These are phyloP conservation scores for Dryoscopus gambensis DNA, from an alignment of 2,113 vertebrate genomes.

Conservation along the genomic window DNA sequence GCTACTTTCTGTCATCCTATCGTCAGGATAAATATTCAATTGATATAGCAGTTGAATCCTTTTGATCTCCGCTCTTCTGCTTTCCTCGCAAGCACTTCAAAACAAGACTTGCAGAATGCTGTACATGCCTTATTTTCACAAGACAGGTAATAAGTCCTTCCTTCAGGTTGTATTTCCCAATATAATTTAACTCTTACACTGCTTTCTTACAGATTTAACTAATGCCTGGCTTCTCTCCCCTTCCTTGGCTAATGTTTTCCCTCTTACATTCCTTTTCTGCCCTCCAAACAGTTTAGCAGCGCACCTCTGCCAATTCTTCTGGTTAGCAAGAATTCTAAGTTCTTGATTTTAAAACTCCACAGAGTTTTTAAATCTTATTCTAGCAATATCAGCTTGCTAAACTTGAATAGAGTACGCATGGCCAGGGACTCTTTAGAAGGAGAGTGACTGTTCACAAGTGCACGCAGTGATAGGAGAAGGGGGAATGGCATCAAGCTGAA, in stretches of 20 bases:
- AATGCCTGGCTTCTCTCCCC: background rate
- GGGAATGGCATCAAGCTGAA: background rate
- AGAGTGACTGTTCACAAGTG: background rate
- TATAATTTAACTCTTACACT: background rate
- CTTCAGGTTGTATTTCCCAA: background rate
- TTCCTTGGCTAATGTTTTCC: background rate
- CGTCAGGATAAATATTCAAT: background rate
- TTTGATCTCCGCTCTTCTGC: background rate
- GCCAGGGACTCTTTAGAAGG: background rate
- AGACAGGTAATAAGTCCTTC: background rate
- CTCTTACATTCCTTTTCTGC: background rate
- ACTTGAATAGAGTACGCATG: rapidly evolving
- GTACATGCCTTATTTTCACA: background rate
- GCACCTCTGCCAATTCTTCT: background rate
- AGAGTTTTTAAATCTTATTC: background rate
- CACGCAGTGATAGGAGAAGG: background rate
- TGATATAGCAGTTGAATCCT: background rate
- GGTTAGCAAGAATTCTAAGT: background rate
- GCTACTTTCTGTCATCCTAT: background rate
- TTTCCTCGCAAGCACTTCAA: background rate
- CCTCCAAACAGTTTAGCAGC: background rate
- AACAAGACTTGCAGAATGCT: background rate
- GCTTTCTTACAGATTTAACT: background rate
- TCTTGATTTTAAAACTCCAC: background rate
- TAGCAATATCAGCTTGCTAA: background rate